Evolutionary conservation across 2,797 vertebrate genomes (phyloP).

Genomic region (Protosalanx chinensis): DNA sequence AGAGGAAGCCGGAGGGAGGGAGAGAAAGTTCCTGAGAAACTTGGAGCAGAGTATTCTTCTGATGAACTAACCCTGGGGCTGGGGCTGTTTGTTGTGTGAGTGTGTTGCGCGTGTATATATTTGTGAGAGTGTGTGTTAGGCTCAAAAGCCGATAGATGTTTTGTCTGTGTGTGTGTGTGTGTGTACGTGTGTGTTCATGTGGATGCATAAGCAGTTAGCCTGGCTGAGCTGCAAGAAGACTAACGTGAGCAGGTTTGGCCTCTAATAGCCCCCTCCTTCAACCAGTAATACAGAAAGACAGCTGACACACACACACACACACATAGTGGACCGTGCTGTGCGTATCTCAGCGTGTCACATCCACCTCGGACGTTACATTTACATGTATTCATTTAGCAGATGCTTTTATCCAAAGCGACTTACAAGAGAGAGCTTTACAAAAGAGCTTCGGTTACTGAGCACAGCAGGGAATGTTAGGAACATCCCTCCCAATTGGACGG

Average conservation of each 20-base stretch:
- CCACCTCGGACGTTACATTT: no score
- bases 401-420: no score
- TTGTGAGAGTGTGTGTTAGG: constrained; percentile 24
- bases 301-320: constrained; percentile 7
- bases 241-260: background rate
- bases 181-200: background rate
- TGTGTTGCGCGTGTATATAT: constrained; percentile 39
- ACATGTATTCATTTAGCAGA: no score
- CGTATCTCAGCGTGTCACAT: no score
- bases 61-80: constrained; percentile 46
- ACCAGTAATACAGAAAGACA: background rate
- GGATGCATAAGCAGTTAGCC: background rate
- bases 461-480: no score
- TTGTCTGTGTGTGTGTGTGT: background rate
- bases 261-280: background rate
- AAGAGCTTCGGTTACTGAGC: no score
- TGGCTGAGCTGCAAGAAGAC: background rate
- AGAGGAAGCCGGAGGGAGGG: constrained; percentile 37
- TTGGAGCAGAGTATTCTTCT: constrained; percentile 18
- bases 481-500: no score
- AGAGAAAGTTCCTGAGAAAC: background rate
- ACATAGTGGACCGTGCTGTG: background rate
- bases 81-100: constrained; percentile 11
- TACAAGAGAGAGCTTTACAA: no score
- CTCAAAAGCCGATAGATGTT: constrained; percentile 1